These are phyloP conservation scores for Neodiprion lecontei DNA, from an alignment of 1,140 invertebrate genomes.

Conservation along the genomic window DNA sequence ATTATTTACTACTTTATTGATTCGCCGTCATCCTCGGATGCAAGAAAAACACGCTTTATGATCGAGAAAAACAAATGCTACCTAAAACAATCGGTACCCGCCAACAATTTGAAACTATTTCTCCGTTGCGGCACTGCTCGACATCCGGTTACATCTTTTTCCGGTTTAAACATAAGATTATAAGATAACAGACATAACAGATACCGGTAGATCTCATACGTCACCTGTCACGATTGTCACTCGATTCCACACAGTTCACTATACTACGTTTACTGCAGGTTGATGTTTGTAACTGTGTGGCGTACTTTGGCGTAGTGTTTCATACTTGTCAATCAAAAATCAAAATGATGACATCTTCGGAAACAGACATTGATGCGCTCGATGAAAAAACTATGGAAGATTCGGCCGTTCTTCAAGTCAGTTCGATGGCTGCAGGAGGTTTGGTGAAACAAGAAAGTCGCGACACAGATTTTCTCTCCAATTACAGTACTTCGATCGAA, in stretches of 20 bases:
- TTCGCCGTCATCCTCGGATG: background rate
- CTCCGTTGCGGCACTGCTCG: background rate
- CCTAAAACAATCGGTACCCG: background rate
- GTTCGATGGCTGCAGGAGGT: slow-evolving; percentile 47
- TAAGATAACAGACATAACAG: background rate
- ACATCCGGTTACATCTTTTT: background rate
- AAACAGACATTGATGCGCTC: slow-evolving; percentile 43
- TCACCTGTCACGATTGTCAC: too few species aligned
- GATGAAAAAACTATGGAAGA: slow-evolving; percentile 37
- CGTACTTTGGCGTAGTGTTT: background rate
- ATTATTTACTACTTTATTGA: slow-evolving; percentile 31
- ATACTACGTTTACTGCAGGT: too few species aligned
- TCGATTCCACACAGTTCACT: too few species aligned
- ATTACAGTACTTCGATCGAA: slow-evolving; percentile 59
- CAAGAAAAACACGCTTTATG: slow-evolving; percentile 20
- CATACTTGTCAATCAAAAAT: background rate
- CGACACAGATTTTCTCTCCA: slow-evolving; percentile 54
- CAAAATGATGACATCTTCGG: slow-evolving; percentile 54
- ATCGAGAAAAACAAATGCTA: background rate
- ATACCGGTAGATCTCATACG: background rate
- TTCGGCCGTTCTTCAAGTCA: slow-evolving; percentile 51
- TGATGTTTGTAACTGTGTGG: too few species aligned
- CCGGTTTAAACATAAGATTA: background rate
- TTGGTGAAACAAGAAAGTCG: slow-evolving; percentile 47
- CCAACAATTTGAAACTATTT: background rate